phyloP scores from a whole-genome alignment of 2,888 invertebrate genomes.

The Bugulina stolonifera region DNA sequence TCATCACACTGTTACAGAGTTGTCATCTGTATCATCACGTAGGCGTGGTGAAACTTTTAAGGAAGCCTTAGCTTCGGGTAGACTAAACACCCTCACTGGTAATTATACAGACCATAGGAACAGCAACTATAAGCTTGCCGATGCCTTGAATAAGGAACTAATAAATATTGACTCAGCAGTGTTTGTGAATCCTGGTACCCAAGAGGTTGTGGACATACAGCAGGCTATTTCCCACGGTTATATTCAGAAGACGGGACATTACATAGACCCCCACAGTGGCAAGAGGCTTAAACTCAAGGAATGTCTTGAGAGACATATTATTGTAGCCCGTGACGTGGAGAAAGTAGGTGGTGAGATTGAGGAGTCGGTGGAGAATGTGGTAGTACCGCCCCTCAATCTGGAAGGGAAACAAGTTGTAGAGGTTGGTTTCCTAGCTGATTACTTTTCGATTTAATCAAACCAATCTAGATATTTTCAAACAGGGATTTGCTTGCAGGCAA shows the following conservation, averaged over 20 bases:
- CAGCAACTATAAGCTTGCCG: constrained; percentile 44
- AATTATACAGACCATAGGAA: constrained; percentile 34
- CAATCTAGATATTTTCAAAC: no score
- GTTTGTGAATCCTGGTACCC: constrained; percentile 52
- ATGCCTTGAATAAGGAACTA: constrained; percentile 51
- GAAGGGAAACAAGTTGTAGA: constrained; percentile 21
- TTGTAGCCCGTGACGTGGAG: constrained; percentile 33
- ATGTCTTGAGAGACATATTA: constrained; percentile 37
- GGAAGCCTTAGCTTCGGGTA: neutral
- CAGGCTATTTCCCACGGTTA: constrained; percentile 86
- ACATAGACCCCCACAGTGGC: constrained; percentile 56
- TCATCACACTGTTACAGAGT: neutral
- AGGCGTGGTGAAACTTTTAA: neutral
- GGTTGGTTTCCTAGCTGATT: neutral
- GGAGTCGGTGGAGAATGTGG: constrained; percentile 30
- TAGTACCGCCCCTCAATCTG: constrained; percentile 25
- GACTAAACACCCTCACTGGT: constrained; percentile 8
- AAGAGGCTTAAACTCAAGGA: constrained; percentile 57
- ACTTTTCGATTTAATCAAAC: no score
- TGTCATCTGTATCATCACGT: neutral
- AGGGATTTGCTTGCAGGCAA: no score
- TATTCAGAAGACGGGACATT: constrained; percentile 53
- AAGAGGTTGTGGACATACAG: constrained; percentile 61
- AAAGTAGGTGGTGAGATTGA: neutral
- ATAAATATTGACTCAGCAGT: constrained; percentile 54